A percentile compares a stretch with the other conserved stretches of the same genome.
These are phyloP conservation scores for Struthio camelus DNA, from an alignment of 2,113 vertebrate genomes.

Conservation along the genomic window DNA sequence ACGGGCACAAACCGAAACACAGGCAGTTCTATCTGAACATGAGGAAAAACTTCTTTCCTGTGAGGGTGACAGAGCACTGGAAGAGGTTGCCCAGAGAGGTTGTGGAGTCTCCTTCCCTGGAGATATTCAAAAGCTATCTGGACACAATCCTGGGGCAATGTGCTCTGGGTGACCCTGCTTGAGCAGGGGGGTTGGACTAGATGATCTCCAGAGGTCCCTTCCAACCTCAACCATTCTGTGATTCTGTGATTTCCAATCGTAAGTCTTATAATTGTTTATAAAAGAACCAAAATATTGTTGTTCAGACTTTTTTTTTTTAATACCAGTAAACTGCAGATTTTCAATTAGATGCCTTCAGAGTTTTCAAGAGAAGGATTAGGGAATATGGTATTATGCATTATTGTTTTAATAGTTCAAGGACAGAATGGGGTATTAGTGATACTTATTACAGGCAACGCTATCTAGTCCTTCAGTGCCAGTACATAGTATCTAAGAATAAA, in stretches of 20 bases:
- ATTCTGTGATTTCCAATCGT: neutral
- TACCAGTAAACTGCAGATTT: neutral
- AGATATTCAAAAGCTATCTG: no score
- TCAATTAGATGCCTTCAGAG: neutral
- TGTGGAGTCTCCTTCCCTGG: no score
- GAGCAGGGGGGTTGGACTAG: no score
- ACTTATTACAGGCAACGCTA: neutral
- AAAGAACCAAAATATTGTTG: neutral
- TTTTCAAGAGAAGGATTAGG: neutral
- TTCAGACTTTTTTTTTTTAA: neutral
- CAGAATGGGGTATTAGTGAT: neutral
- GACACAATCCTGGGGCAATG: no score
- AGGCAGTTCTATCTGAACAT: no score
- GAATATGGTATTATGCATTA: neutral
- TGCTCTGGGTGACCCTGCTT: no score
- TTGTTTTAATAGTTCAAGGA: neutral
- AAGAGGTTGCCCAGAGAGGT: no score
- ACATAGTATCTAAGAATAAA: neutral
- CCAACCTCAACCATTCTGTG: no score
- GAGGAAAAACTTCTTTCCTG: no score
- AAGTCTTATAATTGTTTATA: neutral
- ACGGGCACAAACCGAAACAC: no score
- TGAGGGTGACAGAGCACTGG: no score
- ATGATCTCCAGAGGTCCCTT: no score
- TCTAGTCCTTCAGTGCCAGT: neutral